These are phyloP conservation scores for Cryptosula pallasiana DNA, from an alignment of 2,888 invertebrate genomes.

Conservation along the genomic window DNA sequence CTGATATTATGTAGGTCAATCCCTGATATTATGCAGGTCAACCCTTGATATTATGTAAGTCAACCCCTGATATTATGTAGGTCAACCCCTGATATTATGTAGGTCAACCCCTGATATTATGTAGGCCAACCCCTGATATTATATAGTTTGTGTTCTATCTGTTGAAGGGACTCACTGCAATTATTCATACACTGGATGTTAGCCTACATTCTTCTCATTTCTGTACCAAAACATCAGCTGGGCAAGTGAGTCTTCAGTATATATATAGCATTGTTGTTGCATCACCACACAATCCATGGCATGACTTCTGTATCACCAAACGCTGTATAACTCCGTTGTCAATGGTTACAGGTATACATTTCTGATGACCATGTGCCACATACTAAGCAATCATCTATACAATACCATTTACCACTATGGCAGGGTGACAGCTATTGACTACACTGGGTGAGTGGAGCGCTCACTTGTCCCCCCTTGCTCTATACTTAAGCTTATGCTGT, in stretches of 20 bases:
- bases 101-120: too few relatives aligned
- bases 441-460: constrained; percentile 17
- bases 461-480: too few relatives aligned
- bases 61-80: too few relatives aligned
- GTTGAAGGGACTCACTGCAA: background rate
- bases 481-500: too few relatives aligned
- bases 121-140: too few relatives aligned
- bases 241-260: background rate
- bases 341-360: background rate
- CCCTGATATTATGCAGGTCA: too few relatives aligned
- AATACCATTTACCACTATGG: constrained; percentile 2
- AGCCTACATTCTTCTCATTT: background rate
- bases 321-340: background rate
- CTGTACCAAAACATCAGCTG: constrained; percentile 1
- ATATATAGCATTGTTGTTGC: background rate
- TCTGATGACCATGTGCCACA: background rate
- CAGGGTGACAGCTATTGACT: background rate
- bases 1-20: too few relatives aligned
- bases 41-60: too few relatives aligned
- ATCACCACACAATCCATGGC: background rate
- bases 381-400: background rate
- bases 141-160: background rate
- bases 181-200: constrained; percentile 8
- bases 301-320: background rate
- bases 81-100: too few relatives aligned